Base-by-base conservation (phyloP, 2,888 invertebrate species). In the Lepetodrilus schrolli region DNA sequence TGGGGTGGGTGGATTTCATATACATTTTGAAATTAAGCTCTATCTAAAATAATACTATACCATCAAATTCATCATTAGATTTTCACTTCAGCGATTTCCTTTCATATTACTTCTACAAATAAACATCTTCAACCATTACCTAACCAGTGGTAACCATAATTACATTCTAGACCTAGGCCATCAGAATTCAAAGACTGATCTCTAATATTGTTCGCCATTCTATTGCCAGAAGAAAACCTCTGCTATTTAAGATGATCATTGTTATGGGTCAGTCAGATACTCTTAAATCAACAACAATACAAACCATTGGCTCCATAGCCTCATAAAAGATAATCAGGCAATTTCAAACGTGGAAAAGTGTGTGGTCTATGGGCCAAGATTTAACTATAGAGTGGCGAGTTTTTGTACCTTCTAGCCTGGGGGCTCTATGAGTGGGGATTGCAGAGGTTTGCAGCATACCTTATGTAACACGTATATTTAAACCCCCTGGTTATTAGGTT, bases 291-390 rank as follows among this genome's bases (percentile, higher is more conserved):
- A 58, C 23, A 58, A 34, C 26, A 30, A 34, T 17, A 58, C 34
- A 58, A 58, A 58, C 34, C 58, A 58, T 58, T 58, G 34, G 26
- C 26, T 58, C 30, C 58, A 58, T 30, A 30, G 58, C 58, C 58
- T 58, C 58, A 34, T 58, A 58, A 58, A 58, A 58, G 34, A 17
- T 30, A 58, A 58, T 58, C 58, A 58, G 58, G 30, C 34, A 58
- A 58, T 58, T 26, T 58, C 17, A 58, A 34, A 7, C 10, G 30
- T 34, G 17, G 30, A n/a, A n/a, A 26, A 34, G 26, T 58, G 58
- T 58, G 58, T 58, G 58, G 58, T 30, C 58, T 58, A 58, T 58
- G 58, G 13, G 30, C 17, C 26, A 58, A 58, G 58, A 26, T 34
- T 58, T 58, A 34, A 58, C 58, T 30, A 58, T 34, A n/a, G n/a